Evolutionary conservation across 2,888 invertebrate genomes (phyloP).

Genomic region (Acleris sparsana): DNA sequence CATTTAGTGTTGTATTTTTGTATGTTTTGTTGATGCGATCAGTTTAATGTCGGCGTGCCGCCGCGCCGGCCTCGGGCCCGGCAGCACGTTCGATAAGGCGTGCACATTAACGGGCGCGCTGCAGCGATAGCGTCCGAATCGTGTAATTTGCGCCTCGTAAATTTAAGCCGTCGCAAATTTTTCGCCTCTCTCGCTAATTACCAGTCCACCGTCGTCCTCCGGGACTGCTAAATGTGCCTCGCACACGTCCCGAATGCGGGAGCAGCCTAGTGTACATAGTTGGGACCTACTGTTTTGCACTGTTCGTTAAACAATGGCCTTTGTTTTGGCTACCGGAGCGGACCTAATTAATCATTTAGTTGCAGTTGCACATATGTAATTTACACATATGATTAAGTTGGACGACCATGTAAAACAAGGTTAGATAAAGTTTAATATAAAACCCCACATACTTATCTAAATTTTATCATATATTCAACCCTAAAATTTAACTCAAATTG

Average conservation of each 20-base stretch:
- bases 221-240: conserved; percentile 79
- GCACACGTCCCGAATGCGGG: conserved; percentile 78
- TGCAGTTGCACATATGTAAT: conserved; percentile 46
- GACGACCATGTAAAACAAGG: not conserved
- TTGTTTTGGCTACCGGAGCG: conserved; percentile 73
- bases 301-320: conserved; percentile 73
- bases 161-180: conserved; percentile 82
- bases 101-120: conserved; percentile 77
- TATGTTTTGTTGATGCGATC: conserved; percentile 62
- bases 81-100: conserved; percentile 75
- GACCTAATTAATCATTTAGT: conserved; percentile 64
- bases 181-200: conserved; percentile 82
- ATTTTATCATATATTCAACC: no score
- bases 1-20: conserved; percentile 52
- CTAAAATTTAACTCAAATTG: no score
- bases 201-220: conserved; percentile 76
- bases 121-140: conserved; percentile 79
- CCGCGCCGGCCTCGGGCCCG: conserved; percentile 41
- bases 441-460: no score
- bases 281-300: conserved; percentile 63
- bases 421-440: no score
- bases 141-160: conserved; percentile 83
- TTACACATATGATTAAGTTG: conserved; percentile 2
- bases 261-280: conserved; percentile 58
- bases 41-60: conserved; percentile 58